phyloP scores from a whole-genome alignment of 2,797 vertebrate genomes.

The Austrolebias charrua region DNA sequence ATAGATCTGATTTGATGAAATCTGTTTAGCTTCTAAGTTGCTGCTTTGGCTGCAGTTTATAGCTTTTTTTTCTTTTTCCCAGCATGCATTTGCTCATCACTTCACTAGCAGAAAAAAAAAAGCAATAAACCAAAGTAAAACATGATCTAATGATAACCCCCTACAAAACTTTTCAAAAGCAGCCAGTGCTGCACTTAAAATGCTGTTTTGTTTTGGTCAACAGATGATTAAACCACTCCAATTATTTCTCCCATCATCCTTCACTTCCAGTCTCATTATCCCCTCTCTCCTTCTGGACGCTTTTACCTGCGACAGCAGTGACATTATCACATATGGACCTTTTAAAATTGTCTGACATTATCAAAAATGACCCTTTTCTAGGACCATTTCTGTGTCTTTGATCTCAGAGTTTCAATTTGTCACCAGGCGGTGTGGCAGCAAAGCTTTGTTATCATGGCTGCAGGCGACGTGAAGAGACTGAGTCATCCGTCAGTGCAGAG shows the following conservation, averaged over 20 bases:
- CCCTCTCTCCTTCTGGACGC: neutral
- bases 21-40: neutral
- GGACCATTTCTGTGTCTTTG: constrained; percentile 3
- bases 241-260: constrained; percentile 13
- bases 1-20: too few relatives aligned
- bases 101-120: neutral
- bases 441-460: constrained; percentile 6
- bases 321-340: constrained; percentile 34
- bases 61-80: neutral
- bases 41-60: neutral
- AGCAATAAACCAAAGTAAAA: neutral
- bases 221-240: constrained; percentile 8
- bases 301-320: constrained; percentile 30
- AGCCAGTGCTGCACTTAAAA: neutral
- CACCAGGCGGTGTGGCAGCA: constrained; percentile 6
- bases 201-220: constrained; percentile 2
- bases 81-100: neutral
- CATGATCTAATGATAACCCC: neutral
- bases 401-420: constrained; percentile 20
- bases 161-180: neutral
- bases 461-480: neutral
- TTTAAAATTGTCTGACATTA: constrained; percentile 22
- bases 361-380: constrained; percentile 6
- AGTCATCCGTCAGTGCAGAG: constrained; percentile 26
- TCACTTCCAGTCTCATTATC: constrained; percentile 14